A percentile compares a stretch with the other conserved stretches of the same genome.
Evolutionary conservation across 2,888 invertebrate species (phyloP).

Genomic region (Thalpophila matura): DNA sequence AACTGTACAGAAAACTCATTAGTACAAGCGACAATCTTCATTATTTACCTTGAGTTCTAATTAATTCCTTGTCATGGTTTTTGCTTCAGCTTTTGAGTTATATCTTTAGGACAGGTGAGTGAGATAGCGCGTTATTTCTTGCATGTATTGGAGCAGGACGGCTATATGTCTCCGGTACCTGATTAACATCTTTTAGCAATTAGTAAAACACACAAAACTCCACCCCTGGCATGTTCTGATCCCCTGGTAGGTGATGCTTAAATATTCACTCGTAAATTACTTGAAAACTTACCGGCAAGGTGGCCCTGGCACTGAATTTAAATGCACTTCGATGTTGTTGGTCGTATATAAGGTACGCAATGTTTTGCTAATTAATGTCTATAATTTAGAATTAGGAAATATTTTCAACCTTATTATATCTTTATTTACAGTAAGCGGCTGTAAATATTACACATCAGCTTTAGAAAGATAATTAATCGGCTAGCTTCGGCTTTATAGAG

Average conservation of each 20-base stretch:
- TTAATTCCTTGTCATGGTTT: constrained; percentile 91
- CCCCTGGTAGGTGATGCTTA: constrained; percentile 90
- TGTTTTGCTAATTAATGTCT: constrained; percentile 67
- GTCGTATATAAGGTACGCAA: constrained; percentile 78
- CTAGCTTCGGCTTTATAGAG: too few species aligned
- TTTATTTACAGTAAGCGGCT: too few species aligned
- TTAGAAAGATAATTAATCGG: too few species aligned
- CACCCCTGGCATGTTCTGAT: constrained; percentile 89
- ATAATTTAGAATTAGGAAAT: constrained; percentile 6
- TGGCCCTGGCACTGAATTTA: constrained; percentile 82
- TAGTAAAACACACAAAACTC: constrained; percentile 92
- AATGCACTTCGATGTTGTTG: constrained; percentile 81
- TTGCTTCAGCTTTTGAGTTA: constrained; percentile 89
- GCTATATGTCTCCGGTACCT: constrained; percentile 81
- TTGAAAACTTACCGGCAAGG: constrained; percentile 89
- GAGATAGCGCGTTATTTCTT: constrained; percentile 67
- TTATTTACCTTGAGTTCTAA: constrained; percentile 90
- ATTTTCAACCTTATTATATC: neutral
- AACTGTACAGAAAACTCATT: constrained; percentile 86
- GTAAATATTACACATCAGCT: too few species aligned
- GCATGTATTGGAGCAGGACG: constrained; percentile 68
- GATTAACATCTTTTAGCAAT: constrained; percentile 92
- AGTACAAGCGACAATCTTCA: constrained; percentile 89
- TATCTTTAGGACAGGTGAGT: constrained; percentile 78
- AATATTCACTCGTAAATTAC: constrained; percentile 90